Percentiles rank a stretch among this genome's conserved stretches.
Conservation (phyloP, 2,113 vertebrate genomes). For the Ptychochromis oligacanthus region DNA sequence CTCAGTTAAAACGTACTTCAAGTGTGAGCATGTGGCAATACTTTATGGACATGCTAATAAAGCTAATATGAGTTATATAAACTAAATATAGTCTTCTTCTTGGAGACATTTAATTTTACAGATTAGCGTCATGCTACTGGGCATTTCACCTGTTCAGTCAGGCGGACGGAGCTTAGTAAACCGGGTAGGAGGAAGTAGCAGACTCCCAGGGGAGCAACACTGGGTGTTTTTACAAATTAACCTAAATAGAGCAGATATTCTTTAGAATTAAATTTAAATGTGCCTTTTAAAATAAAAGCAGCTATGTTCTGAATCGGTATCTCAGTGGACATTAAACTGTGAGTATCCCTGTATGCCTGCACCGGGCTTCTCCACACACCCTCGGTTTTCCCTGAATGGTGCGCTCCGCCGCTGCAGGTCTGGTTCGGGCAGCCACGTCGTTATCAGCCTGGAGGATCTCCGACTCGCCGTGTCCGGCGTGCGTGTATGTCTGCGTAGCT, state of each 20-base stretch:
- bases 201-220: slow-evolving; percentile 5
- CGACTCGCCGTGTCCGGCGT: background rate
- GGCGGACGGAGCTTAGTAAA: slow-evolving; percentile 55
- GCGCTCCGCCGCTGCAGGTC: slow-evolving; percentile 69
- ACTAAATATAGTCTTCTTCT: background rate
- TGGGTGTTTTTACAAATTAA: background rate
- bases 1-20: background rate
- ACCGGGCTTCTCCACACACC: slow-evolving; percentile 22
- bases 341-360: background rate
- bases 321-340: background rate
- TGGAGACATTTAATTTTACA: slow-evolving; percentile 30
- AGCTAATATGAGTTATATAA: background rate
- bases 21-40: background rate
- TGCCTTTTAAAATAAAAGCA: fast-evolving
- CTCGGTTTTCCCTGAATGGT: slow-evolving; percentile 59
- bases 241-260: background rate
- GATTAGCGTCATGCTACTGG: slow-evolving; percentile 42
- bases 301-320: fast-evolving
- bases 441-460: slow-evolving; percentile 53
- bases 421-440: slow-evolving; percentile 59
- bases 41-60: background rate
- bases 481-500: background rate
- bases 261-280: fast-evolving
- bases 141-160: slow-evolving; percentile 73
- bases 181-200: slow-evolving; percentile 28